Base-by-base conservation (phyloP, 2,888 invertebrate genomes). In the Apomyelois bistriatella region DNA sequence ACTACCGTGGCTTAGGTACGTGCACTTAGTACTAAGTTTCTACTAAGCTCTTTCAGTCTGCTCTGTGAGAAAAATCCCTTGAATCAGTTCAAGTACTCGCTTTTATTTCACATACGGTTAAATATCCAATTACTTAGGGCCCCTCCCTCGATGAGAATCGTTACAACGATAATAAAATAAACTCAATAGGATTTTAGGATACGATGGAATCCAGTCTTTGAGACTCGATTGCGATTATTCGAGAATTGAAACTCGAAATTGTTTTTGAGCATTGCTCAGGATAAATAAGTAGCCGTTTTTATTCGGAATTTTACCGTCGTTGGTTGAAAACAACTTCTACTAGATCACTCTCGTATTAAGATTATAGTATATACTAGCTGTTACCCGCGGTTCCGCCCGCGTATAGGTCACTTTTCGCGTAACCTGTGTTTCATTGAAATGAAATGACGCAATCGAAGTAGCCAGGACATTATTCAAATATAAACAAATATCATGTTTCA, bases 121-220 rank as follows among this genome's bases (percentile, higher is more conserved):
- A 60, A 60, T 58, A 60, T 60, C 58, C 60, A 60, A 60, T 60
- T 60, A 60, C 58, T 60, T 60, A 60, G 56, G 49, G 30, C 40
- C n/a, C 40, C 10, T 30, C 40, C 40, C 32, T n/a, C 22, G n/a
- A 50, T 40, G 49, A 40, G 15, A 16, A 28, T 48, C 48, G 49
- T 50, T 50, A 50, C 49, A 50, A 41, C 37, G 56, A 43, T 58
- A 55, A 60, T 60, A 58, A 60, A 60, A 47, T 53, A 53, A 54
- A 58, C 40, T 40, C 32, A 10, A 40, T 50, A 50, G 49, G 49
- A 41, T 40, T 50, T 50, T 40, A 40, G 49, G 40, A 30, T 50
- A 15, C 28, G 10, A 6, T 13, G 10, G 13, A 30, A 30, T 22
- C 16, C 28, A 41, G 22, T 41, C n/a, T 38, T 50, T 40, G 13